These are phyloP conservation scores for Ceyx erithaca DNA, from an alignment of 2,797 vertebrate species.

Conservation along the genomic window DNA sequence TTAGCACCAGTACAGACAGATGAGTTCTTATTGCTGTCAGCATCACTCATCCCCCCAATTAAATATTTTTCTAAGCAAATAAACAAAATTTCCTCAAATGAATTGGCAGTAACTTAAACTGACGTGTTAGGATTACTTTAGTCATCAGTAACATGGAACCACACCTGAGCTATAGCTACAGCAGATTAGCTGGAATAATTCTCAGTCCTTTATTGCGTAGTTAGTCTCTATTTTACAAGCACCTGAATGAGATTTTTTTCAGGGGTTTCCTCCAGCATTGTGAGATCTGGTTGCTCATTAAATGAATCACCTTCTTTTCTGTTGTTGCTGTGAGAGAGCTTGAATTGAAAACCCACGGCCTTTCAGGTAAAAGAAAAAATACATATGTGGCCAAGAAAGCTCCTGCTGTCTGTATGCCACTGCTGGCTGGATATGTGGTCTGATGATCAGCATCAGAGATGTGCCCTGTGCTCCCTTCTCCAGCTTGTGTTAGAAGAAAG, in stretches of 20 bases:
- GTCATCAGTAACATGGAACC: constrained; percentile 19
- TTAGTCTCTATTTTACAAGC: neutral
- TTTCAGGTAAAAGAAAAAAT: neutral
- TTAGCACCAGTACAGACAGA: constrained; percentile 21
- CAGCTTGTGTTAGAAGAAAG: neutral
- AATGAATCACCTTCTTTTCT: neutral
- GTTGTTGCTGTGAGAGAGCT: neutral
- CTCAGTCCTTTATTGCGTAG: neutral
- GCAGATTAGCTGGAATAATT: neutral
- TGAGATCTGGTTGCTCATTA: neutral
- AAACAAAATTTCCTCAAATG: constrained; percentile 43
- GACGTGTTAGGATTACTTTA: constrained; percentile 1
- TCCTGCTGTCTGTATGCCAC: neutral
- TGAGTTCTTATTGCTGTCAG: constrained; percentile 27
- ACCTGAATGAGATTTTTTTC: neutral
- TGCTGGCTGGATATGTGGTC: neutral
- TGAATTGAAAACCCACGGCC: neutral
- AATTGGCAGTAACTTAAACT: neutral
- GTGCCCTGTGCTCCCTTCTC: neutral
- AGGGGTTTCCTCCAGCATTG: neutral
- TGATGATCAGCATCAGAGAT: neutral
- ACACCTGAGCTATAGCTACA: neutral
- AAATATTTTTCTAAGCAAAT: constrained; percentile 51
- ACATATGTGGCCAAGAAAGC: neutral
- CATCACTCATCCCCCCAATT: constrained; percentile 17